Evolutionary conservation across 64 coral and sea anemone species (phyloP).

Genomic region (Pocillopora verrucosa): DNA sequence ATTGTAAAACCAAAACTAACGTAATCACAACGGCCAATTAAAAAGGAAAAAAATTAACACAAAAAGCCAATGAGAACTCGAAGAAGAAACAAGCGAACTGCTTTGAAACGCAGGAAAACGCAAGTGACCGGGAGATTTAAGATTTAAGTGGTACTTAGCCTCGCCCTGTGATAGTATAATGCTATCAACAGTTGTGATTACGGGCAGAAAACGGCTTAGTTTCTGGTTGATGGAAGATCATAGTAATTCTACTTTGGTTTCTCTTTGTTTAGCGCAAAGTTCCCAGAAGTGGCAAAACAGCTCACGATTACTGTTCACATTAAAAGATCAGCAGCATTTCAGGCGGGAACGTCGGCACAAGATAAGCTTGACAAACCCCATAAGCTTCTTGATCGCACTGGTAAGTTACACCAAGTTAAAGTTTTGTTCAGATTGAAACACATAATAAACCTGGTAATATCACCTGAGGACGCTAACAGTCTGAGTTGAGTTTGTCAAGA

Average conservation of each 20-base stretch:
- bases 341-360: neutral
- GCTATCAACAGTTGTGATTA: neutral
- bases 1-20: too few species aligned
- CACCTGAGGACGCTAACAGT: too few species aligned
- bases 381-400: neutral
- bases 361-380: neutral
- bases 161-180: neutral
- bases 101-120: too few species aligned
- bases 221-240: neutral
- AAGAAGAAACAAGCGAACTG: too few species aligned
- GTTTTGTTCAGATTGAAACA: neutral
- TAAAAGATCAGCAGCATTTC: neutral
- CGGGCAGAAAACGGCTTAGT: too few species aligned
- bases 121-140: too few species aligned
- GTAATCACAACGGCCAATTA: too few species aligned
- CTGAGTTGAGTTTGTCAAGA: neutral
- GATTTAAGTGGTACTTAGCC: too few species aligned
- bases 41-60: too few species aligned
- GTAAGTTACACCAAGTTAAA: neutral
- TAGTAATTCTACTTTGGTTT: neutral
- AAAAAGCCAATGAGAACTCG: too few species aligned
- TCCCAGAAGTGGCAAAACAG: conserved; percentile 28
- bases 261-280: conserved; percentile 26
- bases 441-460: neutral
- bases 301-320: neutral